Percentiles rank a stretch among this genome's conserved stretches.
Evolutionary conservation across 2,113 vertebrate genomes (phyloP).

Genomic region (Semnornis frantzii): DNA sequence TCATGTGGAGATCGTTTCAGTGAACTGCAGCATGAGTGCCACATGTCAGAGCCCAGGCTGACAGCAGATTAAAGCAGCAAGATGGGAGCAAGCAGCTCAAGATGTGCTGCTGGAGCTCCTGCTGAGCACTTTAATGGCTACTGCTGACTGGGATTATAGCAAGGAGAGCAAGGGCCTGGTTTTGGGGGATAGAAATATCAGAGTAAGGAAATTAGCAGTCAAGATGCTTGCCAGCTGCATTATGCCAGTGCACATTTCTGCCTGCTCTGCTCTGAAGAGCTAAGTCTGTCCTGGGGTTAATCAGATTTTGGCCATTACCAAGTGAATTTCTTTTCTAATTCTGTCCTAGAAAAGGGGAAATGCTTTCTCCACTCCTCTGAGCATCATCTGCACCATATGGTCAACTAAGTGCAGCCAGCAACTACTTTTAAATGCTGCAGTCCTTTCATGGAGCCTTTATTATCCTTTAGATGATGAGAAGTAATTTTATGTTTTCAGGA

Average conservation of each 20-base stretch:
- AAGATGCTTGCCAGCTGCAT: slow-evolving; percentile 6
- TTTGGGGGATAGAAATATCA: not conserved
- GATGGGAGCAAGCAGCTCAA: not conserved
- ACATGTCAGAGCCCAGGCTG: not conserved
- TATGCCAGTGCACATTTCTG: not conserved
- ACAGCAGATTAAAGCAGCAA: not conserved
- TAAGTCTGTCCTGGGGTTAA: slow-evolving; percentile 15
- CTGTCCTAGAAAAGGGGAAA: slow-evolving; percentile 25
- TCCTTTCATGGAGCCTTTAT: slow-evolving; percentile 2
- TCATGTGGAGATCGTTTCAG: not conserved
- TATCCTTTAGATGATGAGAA: slow-evolving; percentile 14
- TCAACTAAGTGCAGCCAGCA: slow-evolving; percentile 29
- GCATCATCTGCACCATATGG: slow-evolving; percentile 34
- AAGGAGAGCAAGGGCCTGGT: not conserved
- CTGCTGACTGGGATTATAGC: not conserved
- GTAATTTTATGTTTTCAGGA: slow-evolving; percentile 27
- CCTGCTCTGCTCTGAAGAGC: not conserved
- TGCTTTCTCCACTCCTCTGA: slow-evolving; percentile 3
- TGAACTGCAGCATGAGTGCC: not conserved
- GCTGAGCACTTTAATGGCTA: not conserved
- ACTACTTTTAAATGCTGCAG: slow-evolving; percentile 8
- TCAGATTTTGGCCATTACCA: slow-evolving; percentile 21
- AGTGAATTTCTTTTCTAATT: slow-evolving; percentile 11
- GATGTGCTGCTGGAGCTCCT: not conserved
- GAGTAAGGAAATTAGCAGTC: slow-evolving; percentile 1